Conservation (phyloP, 2,888 invertebrate species). For the Copidosoma aretas region DNA sequence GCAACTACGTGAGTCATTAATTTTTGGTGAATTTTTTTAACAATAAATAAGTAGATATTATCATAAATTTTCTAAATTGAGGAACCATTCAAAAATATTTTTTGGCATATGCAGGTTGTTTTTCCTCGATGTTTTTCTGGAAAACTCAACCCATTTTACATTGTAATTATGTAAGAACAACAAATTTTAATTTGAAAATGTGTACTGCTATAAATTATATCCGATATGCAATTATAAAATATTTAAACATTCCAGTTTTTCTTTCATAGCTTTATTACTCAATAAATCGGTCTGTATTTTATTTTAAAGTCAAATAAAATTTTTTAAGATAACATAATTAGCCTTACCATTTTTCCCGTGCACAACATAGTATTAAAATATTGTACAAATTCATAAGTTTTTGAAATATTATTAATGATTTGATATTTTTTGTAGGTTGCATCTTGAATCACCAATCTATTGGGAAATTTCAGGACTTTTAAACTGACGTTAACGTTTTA, state of each 20-base stretch:
- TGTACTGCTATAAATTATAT: too few relatives aligned
- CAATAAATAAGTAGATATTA: neutral
- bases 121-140: too few relatives aligned
- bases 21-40: slow-evolving; percentile 50
- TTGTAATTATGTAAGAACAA: too few relatives aligned
- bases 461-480: neutral
- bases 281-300: slow-evolving; percentile 60
- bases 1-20: slow-evolving; percentile 60
- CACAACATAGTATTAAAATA: neutral
- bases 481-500: too few relatives aligned
- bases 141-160: too few relatives aligned
- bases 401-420: neutral
- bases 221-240: neutral
- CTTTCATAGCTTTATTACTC: slow-evolving; percentile 53
- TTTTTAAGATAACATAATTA: slow-evolving; percentile 54
- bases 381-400: neutral
- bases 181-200: too few relatives aligned
- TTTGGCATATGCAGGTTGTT: too few relatives aligned
- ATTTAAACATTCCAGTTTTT: slow-evolving; percentile 29
- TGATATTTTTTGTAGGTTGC: neutral
- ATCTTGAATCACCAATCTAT: neutral
- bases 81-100: neutral
- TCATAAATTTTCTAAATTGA: neutral
- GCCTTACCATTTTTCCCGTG: neutral
- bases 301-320: slow-evolving; percentile 61